Evolutionary conservation across 1,140 invertebrate genomes (phyloP), one percentile per base, ranked within the genome.

Genomic region (Cyphomyrmex costatus): DNA sequence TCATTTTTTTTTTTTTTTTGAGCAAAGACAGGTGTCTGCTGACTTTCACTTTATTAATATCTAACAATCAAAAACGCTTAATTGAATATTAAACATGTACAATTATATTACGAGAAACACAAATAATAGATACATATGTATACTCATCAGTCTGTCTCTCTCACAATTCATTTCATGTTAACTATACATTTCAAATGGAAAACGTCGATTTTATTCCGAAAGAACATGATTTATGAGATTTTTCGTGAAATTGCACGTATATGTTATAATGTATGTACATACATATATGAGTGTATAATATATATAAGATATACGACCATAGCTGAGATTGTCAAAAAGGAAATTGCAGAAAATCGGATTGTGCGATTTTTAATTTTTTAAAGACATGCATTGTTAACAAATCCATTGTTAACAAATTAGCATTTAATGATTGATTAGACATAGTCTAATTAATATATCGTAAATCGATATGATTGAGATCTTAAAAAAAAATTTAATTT

Each of bases 1-100:
- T 24, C n/a, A 16, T 21, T 70, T 46, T 0, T 30, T 33, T 70
- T 46, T 36, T 63, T 63, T 53, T 30, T 33, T 88, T 89, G 86
- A 88, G 88, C 86, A 88, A 87, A 53, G 33, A 73, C 66, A 88
- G 86, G 88, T 88, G 88, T 68, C 73, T 36, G 19, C 51, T 86
- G 46, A 87, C 33, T 86, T 42, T n/a, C 46, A 24, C n/a, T 79
- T 36, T 73, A 77, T 83, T 77, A 68, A 80, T 68, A 70, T 80
- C 49, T 80, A 80, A 56, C 24, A 16, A 42, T 21, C 10, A 70
- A 56, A 66, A 70, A 51, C 21, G 33, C 49, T 78, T n/a, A n/a
- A n/a, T n/a, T 16, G n/a, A 80, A 79, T 14, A 14, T 53, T 33
- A 56, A 88, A 88, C 73, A 88, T 65, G n/a, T 65, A 24, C 51